These are phyloP conservation scores for Brachylomia viminalis DNA, from an alignment of 2,888 invertebrate genomes.

Conservation along the genomic window DNA sequence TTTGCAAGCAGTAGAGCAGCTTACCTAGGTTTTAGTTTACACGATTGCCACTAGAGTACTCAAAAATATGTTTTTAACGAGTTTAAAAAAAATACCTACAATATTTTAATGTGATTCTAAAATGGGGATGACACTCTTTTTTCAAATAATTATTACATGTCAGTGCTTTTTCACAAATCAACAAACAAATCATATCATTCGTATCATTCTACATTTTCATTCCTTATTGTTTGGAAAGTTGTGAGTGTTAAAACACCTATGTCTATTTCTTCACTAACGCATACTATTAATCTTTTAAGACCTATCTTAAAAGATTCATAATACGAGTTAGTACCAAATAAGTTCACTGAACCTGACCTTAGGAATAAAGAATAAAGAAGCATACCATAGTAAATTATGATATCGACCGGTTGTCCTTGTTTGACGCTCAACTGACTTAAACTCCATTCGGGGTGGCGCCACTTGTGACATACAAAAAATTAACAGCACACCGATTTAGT, in stretches of 20 bases:
- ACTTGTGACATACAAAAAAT: background rate
- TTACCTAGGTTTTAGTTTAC: slow-evolving; percentile 19
- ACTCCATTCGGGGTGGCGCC: background rate
- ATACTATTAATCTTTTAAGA: background rate
- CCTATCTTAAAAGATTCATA: background rate
- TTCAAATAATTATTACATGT: background rate
- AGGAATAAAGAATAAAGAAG: background rate
- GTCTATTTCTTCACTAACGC: background rate
- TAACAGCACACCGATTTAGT: background rate
- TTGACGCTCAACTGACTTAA: slow-evolving; percentile 1
- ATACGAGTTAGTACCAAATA: background rate
- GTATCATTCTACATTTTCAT: background rate
- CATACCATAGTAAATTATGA: background rate
- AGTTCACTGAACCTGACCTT: background rate
- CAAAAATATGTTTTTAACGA: background rate
- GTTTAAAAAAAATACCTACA: background rate
- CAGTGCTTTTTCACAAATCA: background rate
- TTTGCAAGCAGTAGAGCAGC: background rate
- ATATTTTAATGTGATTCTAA: background rate
- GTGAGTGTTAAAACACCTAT: background rate
- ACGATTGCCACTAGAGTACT: slow-evolving; percentile 12
- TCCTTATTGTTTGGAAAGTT: background rate
- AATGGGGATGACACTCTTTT: background rate
- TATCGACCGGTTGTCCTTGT: slow-evolving; percentile 31
- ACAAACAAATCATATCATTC: too few species aligned